Evolutionary conservation across 2,888 invertebrate species (phyloP).

Genomic region (Galeopsomyia nigrocyanea): DNA sequence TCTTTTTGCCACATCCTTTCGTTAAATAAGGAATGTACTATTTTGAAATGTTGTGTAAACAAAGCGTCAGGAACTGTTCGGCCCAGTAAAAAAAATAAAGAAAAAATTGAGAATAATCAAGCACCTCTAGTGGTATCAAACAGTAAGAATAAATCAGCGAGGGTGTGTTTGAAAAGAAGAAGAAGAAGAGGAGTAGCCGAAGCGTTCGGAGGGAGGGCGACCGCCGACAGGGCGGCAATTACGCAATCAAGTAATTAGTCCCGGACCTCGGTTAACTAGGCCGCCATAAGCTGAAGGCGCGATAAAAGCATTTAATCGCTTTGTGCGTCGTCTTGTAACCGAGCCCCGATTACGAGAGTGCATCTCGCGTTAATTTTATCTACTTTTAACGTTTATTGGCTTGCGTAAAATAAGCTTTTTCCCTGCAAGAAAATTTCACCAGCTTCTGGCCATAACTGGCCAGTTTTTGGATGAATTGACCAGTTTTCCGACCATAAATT

Average conservation of each 20-base stretch:
- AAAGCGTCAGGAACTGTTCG: constrained; percentile 3
- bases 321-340: constrained; percentile 28
- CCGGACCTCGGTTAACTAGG: constrained; percentile 64
- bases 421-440: too few relatives aligned
- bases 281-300: constrained; percentile 53
- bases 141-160: constrained; percentile 57
- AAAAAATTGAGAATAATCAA: constrained; percentile 8
- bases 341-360: background rate
- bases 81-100: background rate
- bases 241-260: constrained; percentile 68
- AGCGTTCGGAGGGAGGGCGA: constrained; percentile 48
- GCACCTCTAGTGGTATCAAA: constrained; percentile 11
- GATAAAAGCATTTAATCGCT: constrained; percentile 49
- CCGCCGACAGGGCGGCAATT: constrained; percentile 62
- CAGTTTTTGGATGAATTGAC: too few relatives aligned
- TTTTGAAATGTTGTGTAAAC: background rate
- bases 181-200: too few relatives aligned
- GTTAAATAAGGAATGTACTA: too few relatives aligned
- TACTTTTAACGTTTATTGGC: too few relatives aligned
- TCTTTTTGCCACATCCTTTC: too few relatives aligned
- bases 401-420: too few relatives aligned
- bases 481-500: too few relatives aligned
- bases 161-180: constrained; percentile 56
- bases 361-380: too few relatives aligned
- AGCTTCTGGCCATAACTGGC: too few relatives aligned